Percentiles rank a stretch among this genome's conserved stretches.
phyloP scores from a whole-genome alignment of 1,140 invertebrate genomes.

The Anastrepha ludens region DNA sequence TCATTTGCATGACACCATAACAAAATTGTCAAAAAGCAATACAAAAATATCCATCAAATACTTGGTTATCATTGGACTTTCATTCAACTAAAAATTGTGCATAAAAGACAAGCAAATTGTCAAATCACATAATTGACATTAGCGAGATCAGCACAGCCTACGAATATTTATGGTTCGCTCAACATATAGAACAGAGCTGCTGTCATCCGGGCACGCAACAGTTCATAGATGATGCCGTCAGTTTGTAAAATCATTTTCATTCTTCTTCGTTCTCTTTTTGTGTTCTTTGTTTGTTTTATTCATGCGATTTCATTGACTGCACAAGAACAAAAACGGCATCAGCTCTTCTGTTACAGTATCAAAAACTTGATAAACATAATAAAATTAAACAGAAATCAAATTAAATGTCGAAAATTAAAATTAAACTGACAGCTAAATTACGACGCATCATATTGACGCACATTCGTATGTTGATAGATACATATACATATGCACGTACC shows the following conservation, averaged over 20 bases:
- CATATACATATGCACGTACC: background rate
- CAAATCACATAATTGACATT: conserved; percentile 18
- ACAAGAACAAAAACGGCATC: conserved; percentile 20
- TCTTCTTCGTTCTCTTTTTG: background rate
- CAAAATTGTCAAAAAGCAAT: too few species aligned
- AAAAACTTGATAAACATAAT: background rate
- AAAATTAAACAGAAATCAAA: conserved; percentile 33
- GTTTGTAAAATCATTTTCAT: background rate
- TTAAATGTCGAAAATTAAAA: conserved; percentile 23
- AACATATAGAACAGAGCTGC: conserved; percentile 19
- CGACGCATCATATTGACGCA: background rate
- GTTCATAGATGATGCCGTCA: conserved; percentile 10
- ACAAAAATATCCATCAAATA: too few species aligned
- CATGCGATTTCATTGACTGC: conserved; percentile 19
- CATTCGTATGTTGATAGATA: background rate
- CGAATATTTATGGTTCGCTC: conserved; percentile 40
- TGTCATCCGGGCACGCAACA: background rate
- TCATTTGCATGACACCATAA: too few species aligned
- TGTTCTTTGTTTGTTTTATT: background rate
- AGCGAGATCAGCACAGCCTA: background rate
- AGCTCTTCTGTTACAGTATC: background rate
- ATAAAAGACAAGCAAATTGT: background rate
- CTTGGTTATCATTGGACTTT: background rate
- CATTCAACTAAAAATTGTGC: background rate
- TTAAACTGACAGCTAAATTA: background rate